Percentiles rank a stretch among this genome's conserved stretches.
phyloP scores from a whole-genome alignment of 2,113 vertebrate species.

The Falcunculus frontatus region DNA sequence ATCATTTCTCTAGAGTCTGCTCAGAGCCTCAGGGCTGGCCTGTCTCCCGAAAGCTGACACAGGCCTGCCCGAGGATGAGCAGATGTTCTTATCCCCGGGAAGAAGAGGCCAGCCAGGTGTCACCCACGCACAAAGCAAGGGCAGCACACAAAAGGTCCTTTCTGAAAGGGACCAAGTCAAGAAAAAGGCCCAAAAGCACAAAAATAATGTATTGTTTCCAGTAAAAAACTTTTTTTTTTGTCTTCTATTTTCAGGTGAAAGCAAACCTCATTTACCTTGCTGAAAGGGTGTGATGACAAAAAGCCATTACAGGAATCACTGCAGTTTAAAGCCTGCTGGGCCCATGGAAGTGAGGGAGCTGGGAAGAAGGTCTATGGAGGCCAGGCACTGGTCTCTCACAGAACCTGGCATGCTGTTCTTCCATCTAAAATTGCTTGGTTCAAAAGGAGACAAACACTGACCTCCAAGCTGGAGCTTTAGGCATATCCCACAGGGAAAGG shows the following conservation, averaged over 20 bases:
- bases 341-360: not conserved
- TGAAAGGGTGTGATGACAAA: not conserved
- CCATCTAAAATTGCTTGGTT: not conserved
- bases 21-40: not conserved
- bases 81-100: not conserved
- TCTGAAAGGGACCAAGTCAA: not conserved
- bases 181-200: not conserved
- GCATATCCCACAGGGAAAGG: not conserved
- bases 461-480: not conserved
- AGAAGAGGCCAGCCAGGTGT: not conserved
- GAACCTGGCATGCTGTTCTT: not conserved
- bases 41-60: not conserved
- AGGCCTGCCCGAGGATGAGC: not conserved
- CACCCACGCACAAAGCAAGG: not conserved
- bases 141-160: not conserved
- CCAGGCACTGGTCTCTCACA: not conserved
- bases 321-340: not conserved
- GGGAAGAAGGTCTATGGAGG: not conserved
- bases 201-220: not conserved
- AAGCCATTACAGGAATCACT: not conserved
- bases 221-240: not conserved
- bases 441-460: not conserved
- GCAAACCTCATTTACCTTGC: not conserved
- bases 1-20: not conserved
- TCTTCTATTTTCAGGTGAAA: not conserved